Evolutionary conservation across 2,797 vertebrate genomes (phyloP).

Genomic region (Alcedo atthis): DNA sequence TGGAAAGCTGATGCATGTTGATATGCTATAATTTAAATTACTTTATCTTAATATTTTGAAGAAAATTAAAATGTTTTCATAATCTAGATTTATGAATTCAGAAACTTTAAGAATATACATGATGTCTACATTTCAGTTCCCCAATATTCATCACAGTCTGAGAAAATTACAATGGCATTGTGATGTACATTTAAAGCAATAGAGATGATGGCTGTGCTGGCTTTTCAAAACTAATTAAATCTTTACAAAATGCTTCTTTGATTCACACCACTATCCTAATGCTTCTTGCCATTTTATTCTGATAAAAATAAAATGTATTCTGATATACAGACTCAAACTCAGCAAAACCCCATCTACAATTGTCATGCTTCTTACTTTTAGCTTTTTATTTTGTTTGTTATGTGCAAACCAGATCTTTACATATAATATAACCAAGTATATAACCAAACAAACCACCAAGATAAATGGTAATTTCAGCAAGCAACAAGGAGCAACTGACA

Average conservation of each 20-base stretch:
- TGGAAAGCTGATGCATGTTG: not conserved
- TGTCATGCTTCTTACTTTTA: not conserved
- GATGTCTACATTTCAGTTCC: not conserved
- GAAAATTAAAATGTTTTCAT: not conserved
- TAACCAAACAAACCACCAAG: not conserved
- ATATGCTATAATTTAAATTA: not conserved
- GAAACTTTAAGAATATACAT: not conserved
- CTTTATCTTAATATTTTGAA: not conserved
- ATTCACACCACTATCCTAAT: not conserved
- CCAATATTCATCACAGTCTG: not conserved
- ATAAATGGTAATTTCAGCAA: constrained; percentile 8
- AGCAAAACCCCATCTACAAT: not conserved
- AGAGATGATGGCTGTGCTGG: not conserved
- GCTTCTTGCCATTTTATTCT: not conserved
- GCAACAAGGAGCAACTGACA: not conserved
- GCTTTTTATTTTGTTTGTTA: not conserved
- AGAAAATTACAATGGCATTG: not conserved
- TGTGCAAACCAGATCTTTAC: not conserved
- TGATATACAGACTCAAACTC: not conserved
- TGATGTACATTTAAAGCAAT: not conserved
- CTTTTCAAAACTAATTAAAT: not conserved
- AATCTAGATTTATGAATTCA: not conserved
- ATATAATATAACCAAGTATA: not conserved
- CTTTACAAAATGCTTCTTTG: not conserved
- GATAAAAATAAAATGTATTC: not conserved